Percentiles rank a stretch among this genome's conserved stretches.
phyloP scores from a whole-genome alignment of 2,797 vertebrate species.

The Ptychadena robeensis region DNA sequence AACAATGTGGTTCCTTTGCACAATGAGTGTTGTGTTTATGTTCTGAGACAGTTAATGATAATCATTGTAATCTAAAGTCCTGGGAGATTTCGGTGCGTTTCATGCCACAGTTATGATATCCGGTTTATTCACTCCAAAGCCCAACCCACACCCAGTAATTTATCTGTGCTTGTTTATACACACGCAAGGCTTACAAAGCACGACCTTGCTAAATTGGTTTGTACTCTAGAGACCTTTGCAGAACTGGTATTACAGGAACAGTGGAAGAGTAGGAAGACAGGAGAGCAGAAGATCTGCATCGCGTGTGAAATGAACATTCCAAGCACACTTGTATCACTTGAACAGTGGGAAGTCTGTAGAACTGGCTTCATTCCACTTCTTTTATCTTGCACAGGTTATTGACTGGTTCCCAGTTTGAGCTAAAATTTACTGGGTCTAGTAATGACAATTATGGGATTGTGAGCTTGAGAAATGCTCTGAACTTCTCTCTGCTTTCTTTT shows the following conservation, averaged over 20 bases:
- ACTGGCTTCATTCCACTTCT: conserved; percentile 44
- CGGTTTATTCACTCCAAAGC: conserved; percentile 51
- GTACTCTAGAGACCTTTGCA: conserved; percentile 3
- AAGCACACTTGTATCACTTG: conserved; percentile 39
- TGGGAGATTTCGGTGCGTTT: conserved; percentile 22
- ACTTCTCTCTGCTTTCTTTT: too few relatives aligned
- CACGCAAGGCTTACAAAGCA: conserved; percentile 50
- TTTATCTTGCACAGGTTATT: conserved; percentile 46
- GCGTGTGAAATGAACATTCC: conserved; percentile 57
- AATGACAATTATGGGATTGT: neutral
- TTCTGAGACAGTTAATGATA: conserved; percentile 4
- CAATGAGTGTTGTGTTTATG: conserved; percentile 3
- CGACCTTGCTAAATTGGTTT: conserved; percentile 30
- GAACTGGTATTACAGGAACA: conserved; percentile 53
- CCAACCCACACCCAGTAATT: conserved; percentile 41
- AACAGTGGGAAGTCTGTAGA: conserved; percentile 44
- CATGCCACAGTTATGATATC: conserved; percentile 51
- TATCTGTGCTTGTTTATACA: conserved; percentile 56
- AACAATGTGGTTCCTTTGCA: neutral
- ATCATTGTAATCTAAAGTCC: conserved; percentile 13
- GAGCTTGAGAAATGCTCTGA: too few relatives aligned
- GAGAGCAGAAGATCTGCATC: conserved; percentile 32
- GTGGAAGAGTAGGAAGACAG: conserved; percentile 41
- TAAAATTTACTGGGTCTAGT: neutral
- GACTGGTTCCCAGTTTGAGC: conserved; percentile 17